These are phyloP conservation scores for Alligator mississippiensis DNA, from an alignment of 2,113 vertebrate species.

Conservation along the genomic window DNA sequence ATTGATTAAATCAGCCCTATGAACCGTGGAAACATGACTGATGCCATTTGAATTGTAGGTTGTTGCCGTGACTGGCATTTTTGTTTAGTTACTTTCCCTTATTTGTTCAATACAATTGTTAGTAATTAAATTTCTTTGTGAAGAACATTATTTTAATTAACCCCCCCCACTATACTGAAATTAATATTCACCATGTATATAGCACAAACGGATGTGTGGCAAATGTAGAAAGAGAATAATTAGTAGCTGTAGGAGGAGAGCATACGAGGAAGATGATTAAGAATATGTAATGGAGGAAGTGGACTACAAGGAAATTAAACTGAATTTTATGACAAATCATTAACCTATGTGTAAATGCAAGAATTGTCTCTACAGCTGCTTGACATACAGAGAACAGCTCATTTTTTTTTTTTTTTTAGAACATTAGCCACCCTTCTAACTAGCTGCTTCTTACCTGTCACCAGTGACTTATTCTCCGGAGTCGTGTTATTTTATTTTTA, in stretches of 20 bases:
- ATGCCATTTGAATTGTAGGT: constrained; percentile 26
- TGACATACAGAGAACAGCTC: constrained; percentile 35
- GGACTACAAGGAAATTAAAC: constrained; percentile 58
- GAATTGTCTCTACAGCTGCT: constrained; percentile 43
- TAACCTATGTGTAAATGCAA: constrained; percentile 48
- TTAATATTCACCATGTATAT: constrained; percentile 57
- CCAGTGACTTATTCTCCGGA: accelerated
- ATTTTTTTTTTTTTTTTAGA: constrained; percentile 21
- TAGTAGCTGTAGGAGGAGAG: constrained; percentile 57
- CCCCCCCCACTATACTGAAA: background rate
- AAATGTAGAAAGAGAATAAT: constrained; percentile 39
- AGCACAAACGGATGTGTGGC: constrained; percentile 45
- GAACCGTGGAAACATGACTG: constrained; percentile 2
- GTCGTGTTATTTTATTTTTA: background rate
- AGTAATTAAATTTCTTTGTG: constrained; percentile 45
- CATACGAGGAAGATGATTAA: constrained; percentile 39
- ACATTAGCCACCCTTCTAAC: constrained; percentile 31
- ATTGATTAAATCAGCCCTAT: constrained; percentile 34
- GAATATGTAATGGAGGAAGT: constrained; percentile 53
- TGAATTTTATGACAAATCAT: constrained; percentile 61
- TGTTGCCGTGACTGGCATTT: constrained; percentile 10
- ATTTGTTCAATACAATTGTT: constrained; percentile 59
- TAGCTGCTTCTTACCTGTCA: constrained; percentile 17
- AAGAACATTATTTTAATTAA: constrained; percentile 56
- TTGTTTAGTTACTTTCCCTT: constrained; percentile 40